These are phyloP conservation scores for Hirtodrosophila histrioides DNA, from an alignment of 2,888 invertebrate genomes.

Conservation along the genomic window DNA sequence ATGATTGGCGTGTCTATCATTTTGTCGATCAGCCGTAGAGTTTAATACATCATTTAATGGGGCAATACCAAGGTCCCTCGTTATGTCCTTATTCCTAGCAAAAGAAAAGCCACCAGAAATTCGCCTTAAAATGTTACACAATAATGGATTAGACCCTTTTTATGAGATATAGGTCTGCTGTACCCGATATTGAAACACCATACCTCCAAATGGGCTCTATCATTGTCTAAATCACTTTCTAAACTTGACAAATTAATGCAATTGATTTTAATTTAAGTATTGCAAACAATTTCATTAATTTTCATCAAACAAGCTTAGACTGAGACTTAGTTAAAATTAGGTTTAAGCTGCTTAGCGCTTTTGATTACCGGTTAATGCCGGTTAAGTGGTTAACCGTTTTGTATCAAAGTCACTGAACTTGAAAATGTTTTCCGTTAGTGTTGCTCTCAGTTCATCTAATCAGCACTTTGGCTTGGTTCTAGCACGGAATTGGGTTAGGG, in stretches of 20 bases:
- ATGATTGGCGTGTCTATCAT: too few relatives aligned
- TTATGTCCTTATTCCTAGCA: too few relatives aligned
- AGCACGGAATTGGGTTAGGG: slow-evolving; percentile 16
- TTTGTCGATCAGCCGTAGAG: too few relatives aligned
- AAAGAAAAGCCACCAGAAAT: too few relatives aligned
- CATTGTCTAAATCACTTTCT: not conserved
- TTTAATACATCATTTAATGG: too few relatives aligned
- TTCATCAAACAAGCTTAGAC: slow-evolving; percentile 8
- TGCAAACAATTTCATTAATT: not conserved
- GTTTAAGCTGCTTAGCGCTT: slow-evolving; percentile 36
- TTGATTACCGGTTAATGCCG: slow-evolving; percentile 32
- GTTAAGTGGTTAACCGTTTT: slow-evolving; percentile 33
- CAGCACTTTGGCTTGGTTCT: slow-evolving; percentile 4
- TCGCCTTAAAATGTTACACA: too few relatives aligned
- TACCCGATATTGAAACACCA: too few relatives aligned
- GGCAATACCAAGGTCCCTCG: too few relatives aligned
- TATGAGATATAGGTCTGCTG: too few relatives aligned
- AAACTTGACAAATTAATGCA: not conserved
- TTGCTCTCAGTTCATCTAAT: slow-evolving; percentile 18
- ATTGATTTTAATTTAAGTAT: not conserved
- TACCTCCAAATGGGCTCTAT: too few relatives aligned
- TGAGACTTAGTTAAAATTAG: slow-evolving; percentile 7
- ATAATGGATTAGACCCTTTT: too few relatives aligned
- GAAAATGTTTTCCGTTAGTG: slow-evolving; percentile 36
- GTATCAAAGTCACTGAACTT: slow-evolving; percentile 57